Conservation (phyloP, 2,113 vertebrate genomes). For the Chrysemys picta region DNA sequence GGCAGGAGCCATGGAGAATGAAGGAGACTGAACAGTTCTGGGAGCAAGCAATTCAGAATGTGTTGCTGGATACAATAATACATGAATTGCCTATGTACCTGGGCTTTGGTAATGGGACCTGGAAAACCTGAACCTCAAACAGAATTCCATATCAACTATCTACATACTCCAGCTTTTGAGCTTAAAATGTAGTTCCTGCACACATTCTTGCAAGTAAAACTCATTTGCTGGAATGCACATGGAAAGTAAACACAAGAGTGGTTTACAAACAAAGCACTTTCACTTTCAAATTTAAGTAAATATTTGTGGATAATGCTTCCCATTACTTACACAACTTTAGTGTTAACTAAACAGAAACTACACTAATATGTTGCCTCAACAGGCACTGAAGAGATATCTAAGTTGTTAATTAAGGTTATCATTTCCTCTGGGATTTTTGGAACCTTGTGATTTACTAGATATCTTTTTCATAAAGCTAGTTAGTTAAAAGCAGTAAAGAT, state of each 20-base stretch:
- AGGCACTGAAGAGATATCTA: neutral
- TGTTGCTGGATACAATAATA: neutral
- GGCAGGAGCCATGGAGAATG: fast-evolving
- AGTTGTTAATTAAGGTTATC: neutral
- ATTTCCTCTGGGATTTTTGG: too few species aligned
- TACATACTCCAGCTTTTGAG: neutral
- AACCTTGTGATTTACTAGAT: too few species aligned
- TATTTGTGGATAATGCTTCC: neutral
- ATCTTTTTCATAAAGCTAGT: too few species aligned
- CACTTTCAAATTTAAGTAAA: neutral
- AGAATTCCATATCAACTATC: neutral
- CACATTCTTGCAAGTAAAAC: neutral
- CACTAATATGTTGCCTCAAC: neutral
- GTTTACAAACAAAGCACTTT: neutral
- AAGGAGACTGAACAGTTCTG: neutral
- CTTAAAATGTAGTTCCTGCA: neutral
- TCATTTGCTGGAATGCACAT: neutral
- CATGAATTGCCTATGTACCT: neutral
- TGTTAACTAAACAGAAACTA: neutral
- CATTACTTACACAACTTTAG: neutral
- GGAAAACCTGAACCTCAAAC: neutral
- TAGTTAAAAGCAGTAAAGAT: too few species aligned
- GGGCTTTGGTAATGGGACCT: neutral
- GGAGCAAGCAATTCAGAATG: neutral
- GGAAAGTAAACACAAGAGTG: neutral